phyloP scores from a whole-genome alignment of 2,113 vertebrate genomes.

The Otolemur garnettii region DNA sequence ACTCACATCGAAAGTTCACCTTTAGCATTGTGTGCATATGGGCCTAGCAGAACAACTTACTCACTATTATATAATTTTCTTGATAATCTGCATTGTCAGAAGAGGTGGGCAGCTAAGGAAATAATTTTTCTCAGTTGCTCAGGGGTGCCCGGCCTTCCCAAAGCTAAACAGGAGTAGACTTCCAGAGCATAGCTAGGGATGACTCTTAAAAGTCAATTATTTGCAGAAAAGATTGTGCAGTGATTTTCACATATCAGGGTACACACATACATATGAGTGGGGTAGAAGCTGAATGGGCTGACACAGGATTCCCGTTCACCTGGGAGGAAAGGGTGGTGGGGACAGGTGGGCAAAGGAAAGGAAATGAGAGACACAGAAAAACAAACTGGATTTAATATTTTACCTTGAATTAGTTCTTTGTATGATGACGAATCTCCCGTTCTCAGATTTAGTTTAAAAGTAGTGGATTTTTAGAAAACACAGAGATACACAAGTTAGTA shows the following conservation, averaged over 20 bases:
- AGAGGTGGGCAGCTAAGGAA: background rate
- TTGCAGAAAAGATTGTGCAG: background rate
- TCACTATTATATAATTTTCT: background rate
- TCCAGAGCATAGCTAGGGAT: background rate
- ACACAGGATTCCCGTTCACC: background rate
- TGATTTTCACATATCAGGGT: background rate
- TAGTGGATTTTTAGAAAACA: slow-evolving; percentile 20
- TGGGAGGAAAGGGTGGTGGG: background rate
- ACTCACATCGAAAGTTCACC: slow-evolving; percentile 24
- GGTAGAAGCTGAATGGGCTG: background rate
- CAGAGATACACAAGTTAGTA: background rate
- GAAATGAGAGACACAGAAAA: background rate
- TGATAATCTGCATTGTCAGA: background rate
- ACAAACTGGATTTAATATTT: slow-evolving; percentile 7
- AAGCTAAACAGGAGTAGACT: background rate
- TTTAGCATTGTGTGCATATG: slow-evolving; percentile 5
- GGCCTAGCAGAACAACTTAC: background rate
- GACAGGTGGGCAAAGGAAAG: background rate
- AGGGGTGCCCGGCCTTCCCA: background rate
- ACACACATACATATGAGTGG: background rate
- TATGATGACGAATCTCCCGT: background rate
- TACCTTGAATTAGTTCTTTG: background rate
- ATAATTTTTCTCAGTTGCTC: background rate
- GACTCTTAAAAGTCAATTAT: background rate
- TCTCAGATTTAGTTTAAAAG: slow-evolving; percentile 50